phyloP scores from a whole-genome alignment of 2,113 vertebrate species.

The Oncorhynchus kisutch region DNA sequence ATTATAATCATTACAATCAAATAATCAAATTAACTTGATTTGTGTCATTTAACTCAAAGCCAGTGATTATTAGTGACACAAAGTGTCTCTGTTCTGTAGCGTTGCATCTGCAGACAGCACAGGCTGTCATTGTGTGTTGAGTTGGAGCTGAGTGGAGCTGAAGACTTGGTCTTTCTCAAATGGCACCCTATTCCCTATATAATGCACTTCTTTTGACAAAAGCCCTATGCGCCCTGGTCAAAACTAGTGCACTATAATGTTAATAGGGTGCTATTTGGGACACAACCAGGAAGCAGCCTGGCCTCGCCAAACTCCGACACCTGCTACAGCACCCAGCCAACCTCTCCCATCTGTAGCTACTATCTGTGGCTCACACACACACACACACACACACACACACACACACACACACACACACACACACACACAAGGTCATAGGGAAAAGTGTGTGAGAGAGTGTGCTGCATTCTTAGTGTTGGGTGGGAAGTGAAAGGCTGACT shows the following conservation, averaged over 20 bases:
- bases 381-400: not conserved
- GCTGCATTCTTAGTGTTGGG: not conserved
- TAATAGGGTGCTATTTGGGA: too few relatives aligned
- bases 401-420: not conserved
- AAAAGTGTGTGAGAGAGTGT: constrained; percentile 3
- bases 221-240: too few relatives aligned
- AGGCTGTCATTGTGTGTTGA: not conserved
- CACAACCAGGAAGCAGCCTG: not conserved
- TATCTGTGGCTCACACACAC: constrained; percentile 5
- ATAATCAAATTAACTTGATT: not conserved
- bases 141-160: not conserved
- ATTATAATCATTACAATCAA: too few relatives aligned
- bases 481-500: constrained; percentile 2
- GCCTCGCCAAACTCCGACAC: constrained; percentile 1
- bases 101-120: not conserved
- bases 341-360: constrained; percentile 10
- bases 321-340: constrained; percentile 7
- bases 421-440: constrained; percentile 27
- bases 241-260: too few relatives aligned
- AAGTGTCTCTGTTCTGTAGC: too few relatives aligned
- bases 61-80: too few relatives aligned
- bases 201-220: too few relatives aligned
- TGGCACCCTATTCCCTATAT: too few relatives aligned
- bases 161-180: not conserved
- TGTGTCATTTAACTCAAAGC: not conserved